Base-by-base conservation (phyloP, 2,888 invertebrate species). In the Disparrhopalites patrizii region DNA sequence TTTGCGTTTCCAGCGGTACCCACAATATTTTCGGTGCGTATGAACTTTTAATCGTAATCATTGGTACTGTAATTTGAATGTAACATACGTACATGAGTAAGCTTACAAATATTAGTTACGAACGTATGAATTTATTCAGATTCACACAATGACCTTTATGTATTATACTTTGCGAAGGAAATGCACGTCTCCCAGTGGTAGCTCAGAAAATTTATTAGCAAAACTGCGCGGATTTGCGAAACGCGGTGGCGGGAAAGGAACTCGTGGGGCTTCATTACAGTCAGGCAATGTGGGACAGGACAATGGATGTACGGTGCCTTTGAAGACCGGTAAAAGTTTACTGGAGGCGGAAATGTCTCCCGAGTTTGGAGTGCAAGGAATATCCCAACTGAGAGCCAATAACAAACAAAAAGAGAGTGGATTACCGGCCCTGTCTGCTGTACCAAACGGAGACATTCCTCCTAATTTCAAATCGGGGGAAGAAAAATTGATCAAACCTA, bases 1-100 rank as follows among this genome's bases (percentile, higher is more conserved):
- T n/a, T n/a, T 90, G 50, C 87, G 91, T 76, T 95, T 92, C 81
- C 89, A 90, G 78, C 91, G 89, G 78, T 86, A 88, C 78, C 94
- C 95, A 0, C 88, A 87, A 80, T 86, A 95, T 73, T 85, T 89
- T 58, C 87, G 87, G 75, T 84, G 83, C 75, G 77, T 80, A n/a
- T n/a, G n/a, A n/a, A n/a, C n/a, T n/a, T n/a, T n/a, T n/a, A n/a
- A n/a, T n/a, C n/a, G n/a, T n/a, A n/a, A n/a, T n/a, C n/a, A n/a
- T n/a, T n/a, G n/a, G n/a, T n/a, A n/a, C n/a, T n/a, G n/a, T n/a
- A n/a, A n/a, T n/a, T n/a, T n/a, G n/a, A n/a, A n/a, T n/a, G n/a
- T n/a, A n/a, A n/a, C n/a, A n/a, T n/a, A n/a, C n/a, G n/a, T n/a
- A n/a, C n/a, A n/a, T n/a, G n/a, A n/a, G n/a, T n/a, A n/a, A n/a